Evolutionary conservation across 1,140 invertebrate species (phyloP), one percentile per base, ranked within the genome.

Genomic region (Panagrolaimus sp.): DNA sequence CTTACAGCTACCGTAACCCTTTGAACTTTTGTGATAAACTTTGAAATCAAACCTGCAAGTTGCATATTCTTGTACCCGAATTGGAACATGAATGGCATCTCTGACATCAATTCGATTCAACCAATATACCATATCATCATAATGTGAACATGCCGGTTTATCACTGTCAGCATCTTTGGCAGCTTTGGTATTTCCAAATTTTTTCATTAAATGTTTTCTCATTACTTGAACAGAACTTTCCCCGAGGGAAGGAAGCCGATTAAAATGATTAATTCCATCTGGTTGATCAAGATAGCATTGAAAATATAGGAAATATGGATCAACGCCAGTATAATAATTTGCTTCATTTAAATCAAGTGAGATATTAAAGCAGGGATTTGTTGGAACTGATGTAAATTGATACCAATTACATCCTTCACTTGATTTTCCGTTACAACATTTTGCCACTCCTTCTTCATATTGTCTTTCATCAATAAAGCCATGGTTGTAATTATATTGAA

Each of bases 301-400:
- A 55, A 68, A 76, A 45, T 75, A 72, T 7, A 75, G 45, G 45
- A 76, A 76, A 38, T 76, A 76, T 1, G 75, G 75, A 58, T 76
- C 75, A 14, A 77, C 58, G 21, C 75, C 75, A 2, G 73, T 68
- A 48, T 76, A 70, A 52, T 58, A 75, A 24, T 70, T 72, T 38
- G 73, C 71, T 32, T 43, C 24, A 32, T 65, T 65, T 14, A 75
- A 65, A 4, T 43, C 28, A 1, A 32, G 24, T 7, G 47, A 26
- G 63, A 76, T 17, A 48, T 71, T 43, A 6, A 21, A 24, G 48
- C 68, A 71, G 15, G 12, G 9, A 10, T 62, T 15, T 12, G 17
- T 24, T 5, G 43, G 43, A n/a, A 21, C 10, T n/a, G 77, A 65
- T 15, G 43, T 45, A 47, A 46, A 67, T 14, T 63, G 32, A 47